Evolutionary conservation across 2,888 invertebrate species (phyloP).

Genomic region (Andrena minutula): DNA sequence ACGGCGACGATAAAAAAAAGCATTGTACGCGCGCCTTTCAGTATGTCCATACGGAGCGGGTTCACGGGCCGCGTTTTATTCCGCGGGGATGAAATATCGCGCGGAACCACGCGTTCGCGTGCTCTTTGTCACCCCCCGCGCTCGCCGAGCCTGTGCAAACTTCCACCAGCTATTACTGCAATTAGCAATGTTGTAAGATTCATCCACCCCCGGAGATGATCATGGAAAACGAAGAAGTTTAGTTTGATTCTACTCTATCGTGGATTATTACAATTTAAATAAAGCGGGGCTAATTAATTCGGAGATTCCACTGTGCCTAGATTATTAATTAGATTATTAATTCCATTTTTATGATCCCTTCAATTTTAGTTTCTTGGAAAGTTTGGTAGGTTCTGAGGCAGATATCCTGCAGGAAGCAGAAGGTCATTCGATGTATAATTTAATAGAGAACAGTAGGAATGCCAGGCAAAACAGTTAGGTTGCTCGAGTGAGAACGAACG

Average conservation of each 20-base stretch:
- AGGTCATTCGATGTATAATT: constrained; percentile 1
- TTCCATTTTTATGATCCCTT: too few relatives aligned
- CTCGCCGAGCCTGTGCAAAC: neutral
- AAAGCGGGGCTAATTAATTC: too few relatives aligned
- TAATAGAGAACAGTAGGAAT: neutral
- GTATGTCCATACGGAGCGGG: constrained; percentile 16
- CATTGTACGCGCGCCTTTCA: constrained; percentile 22
- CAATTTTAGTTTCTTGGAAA: too few relatives aligned
- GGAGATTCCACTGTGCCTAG: too few relatives aligned
- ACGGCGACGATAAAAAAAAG: constrained; percentile 34
- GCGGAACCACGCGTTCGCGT: constrained; percentile 1
- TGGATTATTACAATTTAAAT: too few relatives aligned
- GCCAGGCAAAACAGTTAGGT: too few relatives aligned
- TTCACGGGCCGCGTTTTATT: constrained; percentile 29
- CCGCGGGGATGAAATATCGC: constrained; percentile 26
- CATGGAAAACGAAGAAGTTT: too few relatives aligned
- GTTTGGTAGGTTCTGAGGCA: too few relatives aligned
- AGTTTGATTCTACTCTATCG: too few relatives aligned
- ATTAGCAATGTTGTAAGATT: too few relatives aligned
- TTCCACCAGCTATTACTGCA: neutral
- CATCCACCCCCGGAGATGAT: neutral
- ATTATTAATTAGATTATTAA: too few relatives aligned
- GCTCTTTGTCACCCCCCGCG: constrained; percentile 17
- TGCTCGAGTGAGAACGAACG: neutral
- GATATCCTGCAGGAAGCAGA: neutral